These are phyloP conservation scores for Amphiura filiformis DNA, from an alignment of 35 echinoderm and acorn worm genomes.

Conservation along the genomic window DNA sequence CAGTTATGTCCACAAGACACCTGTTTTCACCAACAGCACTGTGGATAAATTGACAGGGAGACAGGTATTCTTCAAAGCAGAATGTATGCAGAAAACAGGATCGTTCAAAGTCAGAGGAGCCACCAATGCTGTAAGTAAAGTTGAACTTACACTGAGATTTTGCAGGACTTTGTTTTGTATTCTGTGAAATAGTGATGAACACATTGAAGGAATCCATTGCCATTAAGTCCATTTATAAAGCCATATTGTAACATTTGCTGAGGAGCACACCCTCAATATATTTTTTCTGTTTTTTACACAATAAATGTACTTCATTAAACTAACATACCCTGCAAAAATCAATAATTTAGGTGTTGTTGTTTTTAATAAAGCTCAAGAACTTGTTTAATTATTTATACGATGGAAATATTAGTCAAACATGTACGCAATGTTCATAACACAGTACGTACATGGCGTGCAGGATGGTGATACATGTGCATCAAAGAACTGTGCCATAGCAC, in stretches of 20 bases:
- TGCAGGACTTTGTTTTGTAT: neutral
- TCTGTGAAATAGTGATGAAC: neutral
- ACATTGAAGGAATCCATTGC: neutral
- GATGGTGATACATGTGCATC: too few species aligned
- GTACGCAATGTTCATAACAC: too few species aligned
- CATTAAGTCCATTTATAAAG: neutral
- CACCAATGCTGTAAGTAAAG: slow-evolving; percentile 54
- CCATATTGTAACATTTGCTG: too few species aligned
- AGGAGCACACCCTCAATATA: too few species aligned
- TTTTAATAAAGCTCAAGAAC: neutral
- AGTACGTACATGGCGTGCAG: too few species aligned
- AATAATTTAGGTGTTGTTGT: too few species aligned
- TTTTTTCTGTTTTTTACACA: neutral
- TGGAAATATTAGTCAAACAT: too few species aligned
- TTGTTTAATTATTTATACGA: neutral
- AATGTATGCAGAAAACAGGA: slow-evolving; percentile 67
- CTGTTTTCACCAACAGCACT: slow-evolving; percentile 52
- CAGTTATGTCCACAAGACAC: slow-evolving; percentile 29
- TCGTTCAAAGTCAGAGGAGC: slow-evolving; percentile 75
- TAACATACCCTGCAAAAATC: too few species aligned
- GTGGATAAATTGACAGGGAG: slow-evolving; percentile 61
- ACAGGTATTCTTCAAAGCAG: slow-evolving; percentile 73
- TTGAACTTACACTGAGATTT: neutral
- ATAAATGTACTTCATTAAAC: neutral
- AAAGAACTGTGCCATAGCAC: too few species aligned